phyloP scores from a whole-genome alignment of 2,113 vertebrate genomes.

The Oncorhynchus mykiss region DNA sequence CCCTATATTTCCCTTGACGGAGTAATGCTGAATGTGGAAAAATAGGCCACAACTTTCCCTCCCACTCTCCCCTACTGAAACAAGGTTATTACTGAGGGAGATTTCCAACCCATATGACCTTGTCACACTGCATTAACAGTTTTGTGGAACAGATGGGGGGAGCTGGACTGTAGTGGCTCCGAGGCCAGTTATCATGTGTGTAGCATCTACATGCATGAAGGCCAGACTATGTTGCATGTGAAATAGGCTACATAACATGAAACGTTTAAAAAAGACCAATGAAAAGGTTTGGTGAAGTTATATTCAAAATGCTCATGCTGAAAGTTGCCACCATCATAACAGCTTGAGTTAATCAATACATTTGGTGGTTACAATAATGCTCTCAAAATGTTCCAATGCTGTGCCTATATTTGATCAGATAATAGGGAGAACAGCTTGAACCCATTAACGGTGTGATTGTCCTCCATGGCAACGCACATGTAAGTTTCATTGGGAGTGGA shows the following conservation, averaged over 20 bases:
- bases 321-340: background rate
- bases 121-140: background rate
- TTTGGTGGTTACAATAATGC: background rate
- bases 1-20: too few relatives aligned
- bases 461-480: conserved; percentile 53
- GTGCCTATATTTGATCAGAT: background rate
- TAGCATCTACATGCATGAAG: background rate
- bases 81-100: background rate
- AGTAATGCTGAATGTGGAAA: too few relatives aligned
- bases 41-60: too few relatives aligned
- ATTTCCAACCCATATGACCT: background rate
- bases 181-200: background rate
- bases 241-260: background rate
- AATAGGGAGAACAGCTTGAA: background rate
- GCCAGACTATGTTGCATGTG: background rate
- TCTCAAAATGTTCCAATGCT: background rate
- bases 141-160: background rate
- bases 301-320: too few relatives aligned
- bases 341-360: background rate
- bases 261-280: background rate
- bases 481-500: conserved; percentile 39
- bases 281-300: background rate
- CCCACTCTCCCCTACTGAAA: too few relatives aligned
- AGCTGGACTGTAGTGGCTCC: too few relatives aligned
- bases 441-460: conserved; percentile 14